Evolutionary conservation across 2,113 vertebrate genomes (phyloP), one percentile per base, ranked within the genome.

Genomic region (Gymnogyps californianus): DNA sequence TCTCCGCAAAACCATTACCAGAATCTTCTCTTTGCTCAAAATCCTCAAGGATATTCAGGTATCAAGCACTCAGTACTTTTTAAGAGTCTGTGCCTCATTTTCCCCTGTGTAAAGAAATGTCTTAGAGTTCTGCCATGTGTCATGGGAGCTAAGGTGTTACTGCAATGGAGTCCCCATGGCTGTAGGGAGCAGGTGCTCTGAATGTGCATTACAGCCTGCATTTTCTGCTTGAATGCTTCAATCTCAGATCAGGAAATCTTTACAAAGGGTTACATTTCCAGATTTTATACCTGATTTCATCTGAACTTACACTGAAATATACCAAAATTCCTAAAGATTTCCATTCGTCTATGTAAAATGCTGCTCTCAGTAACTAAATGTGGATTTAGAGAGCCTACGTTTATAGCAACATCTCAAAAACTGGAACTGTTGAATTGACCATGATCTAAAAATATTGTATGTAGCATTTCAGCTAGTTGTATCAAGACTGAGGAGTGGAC

Each of bases 301-400:
- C n/a, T 74, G 34, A 86, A 57, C 2, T 70, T 90, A 46, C 9
- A 24, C 3, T 36, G 36, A 74, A 88, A 87, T 62, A 29, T 19
- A 49, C 3, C 5, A 22, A 66, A 46, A 46, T 40, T 83, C 62
- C 24, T 70, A 19, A 82, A 61, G 25, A 28, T 89, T 89, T 87
- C 3, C 3, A 0, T 58, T 87, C 0, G 1, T 38, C 7, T 32
- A 8, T 42, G 9, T 65, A 51, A 89, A 67, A 58, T 40, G 12
- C 16, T 47, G 2, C 3, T 70, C 7, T 91, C 10, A 1, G 34
- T 62, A 83, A 57, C 15, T 62, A 70, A 58, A 62, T 34, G 16
- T 72, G 24, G 29, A 47, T 66, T 89, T 85, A 46, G 22, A 76
- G 36, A 90, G 47, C 29, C 22, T 34, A 13, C 1, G 0, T 49